phyloP scores from a whole-genome alignment of 2,888 invertebrate genomes.

The Bedellia somnulentella region DNA sequence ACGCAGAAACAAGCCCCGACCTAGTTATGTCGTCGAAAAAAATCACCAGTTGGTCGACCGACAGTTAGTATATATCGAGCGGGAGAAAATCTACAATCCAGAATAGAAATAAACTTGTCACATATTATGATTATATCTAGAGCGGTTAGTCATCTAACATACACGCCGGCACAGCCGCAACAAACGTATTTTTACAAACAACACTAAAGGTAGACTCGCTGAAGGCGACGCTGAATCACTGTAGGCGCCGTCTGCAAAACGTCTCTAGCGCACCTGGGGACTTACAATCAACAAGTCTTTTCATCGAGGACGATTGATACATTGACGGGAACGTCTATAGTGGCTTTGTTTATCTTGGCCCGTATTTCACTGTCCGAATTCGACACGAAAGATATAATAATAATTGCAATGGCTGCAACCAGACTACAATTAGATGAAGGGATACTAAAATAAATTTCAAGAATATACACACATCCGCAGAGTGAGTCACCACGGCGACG shows the following conservation, averaged over 20 bases:
- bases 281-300: no score
- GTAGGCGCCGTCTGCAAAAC: slow-evolving; percentile 59
- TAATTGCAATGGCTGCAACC: not conserved
- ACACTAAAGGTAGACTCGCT: slow-evolving; percentile 16
- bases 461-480: slow-evolving; percentile 5
- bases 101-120: slow-evolving; percentile 62
- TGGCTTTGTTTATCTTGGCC: no score
- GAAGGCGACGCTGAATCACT: slow-evolving; percentile 31
- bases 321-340: no score
- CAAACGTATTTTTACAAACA: slow-evolving; percentile 1
- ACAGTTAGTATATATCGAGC: slow-evolving; percentile 50
- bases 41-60: slow-evolving; percentile 56
- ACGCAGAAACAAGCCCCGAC: slow-evolving; percentile 56
- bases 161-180: slow-evolving; percentile 56
- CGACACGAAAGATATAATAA: no score
- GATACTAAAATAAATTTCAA: slow-evolving; percentile 2
- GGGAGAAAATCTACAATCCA: slow-evolving; percentile 50
- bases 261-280: slow-evolving; percentile 43
- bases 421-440: slow-evolving; percentile 1
- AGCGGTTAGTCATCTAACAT: slow-evolving; percentile 57
- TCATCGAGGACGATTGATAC: not conserved
- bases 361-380: no score
- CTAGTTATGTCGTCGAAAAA: slow-evolving; percentile 54
- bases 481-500: slow-evolving; percentile 4
- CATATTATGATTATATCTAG: slow-evolving; percentile 62